Conservation (phyloP, 2,113 vertebrate species). For the Corvus moneduloides region DNA sequence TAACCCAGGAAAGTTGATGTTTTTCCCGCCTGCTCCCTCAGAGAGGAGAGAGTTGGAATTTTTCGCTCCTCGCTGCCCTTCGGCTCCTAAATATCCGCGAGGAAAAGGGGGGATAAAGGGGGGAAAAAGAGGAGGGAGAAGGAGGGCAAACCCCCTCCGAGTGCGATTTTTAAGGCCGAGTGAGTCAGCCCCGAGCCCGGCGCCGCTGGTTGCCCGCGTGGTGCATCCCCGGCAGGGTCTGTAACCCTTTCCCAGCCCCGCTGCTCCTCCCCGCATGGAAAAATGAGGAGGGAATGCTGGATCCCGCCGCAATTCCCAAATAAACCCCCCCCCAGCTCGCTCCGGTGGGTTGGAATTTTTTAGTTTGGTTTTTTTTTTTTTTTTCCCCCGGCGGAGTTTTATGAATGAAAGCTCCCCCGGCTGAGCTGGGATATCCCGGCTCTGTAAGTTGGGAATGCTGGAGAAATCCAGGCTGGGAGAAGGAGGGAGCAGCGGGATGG, state of each 20-base stretch:
- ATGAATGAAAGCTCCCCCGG: background rate
- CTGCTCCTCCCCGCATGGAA: background rate
- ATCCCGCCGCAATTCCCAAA: background rate
- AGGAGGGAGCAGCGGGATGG: background rate
- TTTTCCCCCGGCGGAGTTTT: background rate
- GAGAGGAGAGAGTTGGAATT: background rate
- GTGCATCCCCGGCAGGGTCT: background rate
- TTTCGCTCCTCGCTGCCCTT: background rate
- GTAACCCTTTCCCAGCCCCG: background rate
- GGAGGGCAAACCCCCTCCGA: rapidly evolving
- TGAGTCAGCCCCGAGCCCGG: background rate
- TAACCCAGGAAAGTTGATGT: background rate
- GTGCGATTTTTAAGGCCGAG: background rate
- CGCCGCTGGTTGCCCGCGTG: background rate
- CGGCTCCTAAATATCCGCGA: background rate
- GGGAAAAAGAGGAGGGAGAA: background rate
- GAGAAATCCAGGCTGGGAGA: background rate
- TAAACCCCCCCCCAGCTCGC: background rate
- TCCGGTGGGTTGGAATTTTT: background rate
- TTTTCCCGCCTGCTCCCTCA: background rate
- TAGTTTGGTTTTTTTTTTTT: too few relatives aligned
- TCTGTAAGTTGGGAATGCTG: background rate
- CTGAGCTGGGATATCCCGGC: background rate
- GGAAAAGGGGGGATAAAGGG: background rate
- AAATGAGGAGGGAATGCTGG: background rate